Conservation (phyloP, 2,888 invertebrate genomes). For the Tachina lurida region DNA sequence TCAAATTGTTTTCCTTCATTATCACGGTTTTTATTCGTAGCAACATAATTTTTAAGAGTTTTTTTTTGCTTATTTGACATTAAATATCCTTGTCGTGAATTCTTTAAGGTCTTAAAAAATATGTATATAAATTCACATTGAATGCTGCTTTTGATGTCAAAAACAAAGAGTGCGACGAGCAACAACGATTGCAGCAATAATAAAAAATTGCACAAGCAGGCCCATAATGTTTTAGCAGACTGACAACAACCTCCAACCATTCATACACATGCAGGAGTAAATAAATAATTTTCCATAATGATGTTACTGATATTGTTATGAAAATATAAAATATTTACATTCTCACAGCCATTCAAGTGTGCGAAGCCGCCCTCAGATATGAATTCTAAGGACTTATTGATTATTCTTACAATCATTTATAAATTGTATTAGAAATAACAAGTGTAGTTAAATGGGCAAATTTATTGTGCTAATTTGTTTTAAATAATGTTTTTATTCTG, state of each 20-base stretch:
- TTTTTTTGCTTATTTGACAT: slow-evolving; percentile 35
- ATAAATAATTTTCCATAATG: slow-evolving; percentile 27
- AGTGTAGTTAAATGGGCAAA: background rate
- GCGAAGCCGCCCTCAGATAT: background rate
- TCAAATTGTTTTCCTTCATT: background rate
- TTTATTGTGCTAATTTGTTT: background rate
- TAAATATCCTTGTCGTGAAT: slow-evolving; percentile 54
- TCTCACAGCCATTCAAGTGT: background rate
- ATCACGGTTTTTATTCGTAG: background rate
- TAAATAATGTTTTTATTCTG: background rate
- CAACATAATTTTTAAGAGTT: slow-evolving; percentile 1
- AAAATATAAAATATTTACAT: slow-evolving; percentile 23
- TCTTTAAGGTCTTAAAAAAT: slow-evolving; percentile 23
- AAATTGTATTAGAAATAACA: background rate
- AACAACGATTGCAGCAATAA: background rate
- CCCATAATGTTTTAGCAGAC: slow-evolving; percentile 14
- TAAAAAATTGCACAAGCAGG: slow-evolving; percentile 16
- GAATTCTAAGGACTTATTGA: slow-evolving; percentile 10
- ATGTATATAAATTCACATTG: slow-evolving; percentile 44
- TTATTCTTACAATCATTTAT: slow-evolving; percentile 1
- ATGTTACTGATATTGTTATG: slow-evolving; percentile 27
- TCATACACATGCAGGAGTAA: background rate
- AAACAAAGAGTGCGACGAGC: slow-evolving; percentile 38
- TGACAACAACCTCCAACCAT: slow-evolving; percentile 11
- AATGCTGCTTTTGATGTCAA: slow-evolving; percentile 56